Evolutionary conservation across 2,888 invertebrate genomes (phyloP).

Genomic region (Gortyna flavago): DNA sequence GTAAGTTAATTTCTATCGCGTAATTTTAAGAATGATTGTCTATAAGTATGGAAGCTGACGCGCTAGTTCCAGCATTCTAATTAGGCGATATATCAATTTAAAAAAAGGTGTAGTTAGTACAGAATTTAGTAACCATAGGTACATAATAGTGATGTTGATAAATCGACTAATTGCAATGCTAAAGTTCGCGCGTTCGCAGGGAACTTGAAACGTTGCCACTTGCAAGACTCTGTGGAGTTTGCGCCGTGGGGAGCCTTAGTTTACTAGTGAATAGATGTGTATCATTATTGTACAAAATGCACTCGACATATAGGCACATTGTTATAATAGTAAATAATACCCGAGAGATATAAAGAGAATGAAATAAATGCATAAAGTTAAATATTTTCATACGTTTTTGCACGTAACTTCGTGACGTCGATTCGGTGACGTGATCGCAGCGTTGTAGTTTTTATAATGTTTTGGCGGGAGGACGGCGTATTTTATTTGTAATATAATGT

Average conservation of each 20-base stretch:
- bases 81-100: conserved; percentile 55
- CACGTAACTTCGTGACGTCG: conserved; percentile 84
- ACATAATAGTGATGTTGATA: conserved; percentile 46
- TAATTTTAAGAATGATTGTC: conserved; percentile 76
- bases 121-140: conserved; percentile 61
- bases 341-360: conserved; percentile 85
- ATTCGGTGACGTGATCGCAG: conserved; percentile 74
- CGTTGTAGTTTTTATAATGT: conserved; percentile 76
- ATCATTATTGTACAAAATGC: conserved; percentile 88
- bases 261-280: conserved; percentile 81
- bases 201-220: conserved; percentile 65
- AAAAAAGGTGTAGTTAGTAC: conserved; percentile 57
- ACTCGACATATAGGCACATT: conserved; percentile 87
- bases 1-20: conserved; percentile 81
- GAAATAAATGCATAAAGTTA: conserved; percentile 86
- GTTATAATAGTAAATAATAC: conserved; percentile 85
- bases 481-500: conserved; percentile 66
- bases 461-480: conserved; percentile 76
- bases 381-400: conserved; percentile 90
- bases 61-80: conserved; percentile 41
- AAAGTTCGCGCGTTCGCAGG: conserved; percentile 64
- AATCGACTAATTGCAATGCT: conserved; percentile 54
- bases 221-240: conserved; percentile 58
- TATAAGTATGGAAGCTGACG: conserved; percentile 55
- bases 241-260: conserved; percentile 74